Base-by-base conservation (phyloP, 2,888 invertebrate species). In the Callyntrura sp. region DNA sequence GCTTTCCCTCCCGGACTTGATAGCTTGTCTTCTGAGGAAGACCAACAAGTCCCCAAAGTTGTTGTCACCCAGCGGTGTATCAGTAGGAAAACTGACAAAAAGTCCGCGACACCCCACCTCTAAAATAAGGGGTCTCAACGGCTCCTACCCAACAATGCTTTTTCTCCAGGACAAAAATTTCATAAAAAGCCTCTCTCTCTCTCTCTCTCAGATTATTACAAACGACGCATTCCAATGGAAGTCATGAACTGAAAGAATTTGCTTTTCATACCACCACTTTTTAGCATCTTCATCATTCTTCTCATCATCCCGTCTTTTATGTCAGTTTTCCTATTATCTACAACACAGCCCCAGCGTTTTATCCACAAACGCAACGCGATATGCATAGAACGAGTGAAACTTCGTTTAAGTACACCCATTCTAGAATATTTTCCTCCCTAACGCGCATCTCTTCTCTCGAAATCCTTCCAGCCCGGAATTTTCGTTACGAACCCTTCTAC, bases 261-360 rank as follows among this genome's bases (percentile, higher is more conserved):
- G 1, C 76, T 51, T 73, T 23, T 48, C 76, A 48, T 76, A n/a
- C 35, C 68, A 68, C 11, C 4, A n/a, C 35, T 68, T 68, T 68
- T 68, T n/a, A 68, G 2, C 28, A n/a, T 68, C 43, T 28, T 28
- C 28, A 20, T 73, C 45, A 0, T 43, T 17, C 8, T 14, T 51
- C 51, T 45, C 45, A 45, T 45, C 45, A 45, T 8, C 45, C 11
- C 45, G 11, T 45, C 45, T 45, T 45, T 45, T 45, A 45, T 45
- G 11, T 45, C 51, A 51, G 11, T 45, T n/a, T n/a, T n/a, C n/a
- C n/a, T n/a, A n/a, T n/a, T n/a, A n/a, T n/a, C n/a, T n/a, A n/a
- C n/a, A n/a, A n/a, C n/a, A n/a, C n/a, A n/a, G n/a, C n/a, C n/a
- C n/a, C n/a, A n/a, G n/a, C n/a, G n/a, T n/a, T n/a, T n/a, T n/a